Base-by-base conservation (phyloP, 2,888 invertebrate species). In the Poecilobothrus nobilitatus region DNA sequence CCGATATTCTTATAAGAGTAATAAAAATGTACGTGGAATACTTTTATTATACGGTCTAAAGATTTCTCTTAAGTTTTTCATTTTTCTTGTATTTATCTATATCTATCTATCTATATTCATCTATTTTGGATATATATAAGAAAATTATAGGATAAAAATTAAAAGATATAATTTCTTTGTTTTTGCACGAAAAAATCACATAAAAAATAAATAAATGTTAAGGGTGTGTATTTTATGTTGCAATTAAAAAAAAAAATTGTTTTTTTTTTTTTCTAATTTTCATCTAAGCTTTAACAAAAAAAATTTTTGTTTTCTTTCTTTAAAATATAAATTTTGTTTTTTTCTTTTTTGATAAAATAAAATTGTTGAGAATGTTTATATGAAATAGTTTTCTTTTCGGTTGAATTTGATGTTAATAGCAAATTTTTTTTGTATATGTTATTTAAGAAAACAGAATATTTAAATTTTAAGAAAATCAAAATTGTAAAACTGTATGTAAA, bases 111-210 rank as follows among this genome's bases (percentile, higher is more conserved):
- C 27, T 27, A 27, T 27, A 27, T 27, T 27, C 27, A 27, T 27
- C 27, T 27, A 27, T 5, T 27, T 4, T 2, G 27, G 5, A 27
- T 27, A 27, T 2, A 27, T 27, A 27, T 27, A 5, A 27, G 27
- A 27, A 27, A 27, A 27, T 5, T 2, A 53, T 12, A 53, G 18
- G 53, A 53, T 53, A 18, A 18, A 53, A 53, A 53, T 53, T 53
- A 53, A 53, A 53, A 53, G 53, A n/a, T 53, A 53, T 53, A 12
- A 53, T 53, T 53, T 53, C 53, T 53, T 53, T 53, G 53, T 53
- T 53, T 53, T 53, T 53, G 53, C 53, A 53, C 53, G 53, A 6
- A 53, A 53, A 53, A 53, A 53, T 53, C 53, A 6, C 53, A 53
- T 53, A 53, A 53, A 53, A 53, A 53, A 53, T 53, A 53, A 53